phyloP scores from a whole-genome alignment of 1,140 invertebrate species.

The Bombus picipes region DNA sequence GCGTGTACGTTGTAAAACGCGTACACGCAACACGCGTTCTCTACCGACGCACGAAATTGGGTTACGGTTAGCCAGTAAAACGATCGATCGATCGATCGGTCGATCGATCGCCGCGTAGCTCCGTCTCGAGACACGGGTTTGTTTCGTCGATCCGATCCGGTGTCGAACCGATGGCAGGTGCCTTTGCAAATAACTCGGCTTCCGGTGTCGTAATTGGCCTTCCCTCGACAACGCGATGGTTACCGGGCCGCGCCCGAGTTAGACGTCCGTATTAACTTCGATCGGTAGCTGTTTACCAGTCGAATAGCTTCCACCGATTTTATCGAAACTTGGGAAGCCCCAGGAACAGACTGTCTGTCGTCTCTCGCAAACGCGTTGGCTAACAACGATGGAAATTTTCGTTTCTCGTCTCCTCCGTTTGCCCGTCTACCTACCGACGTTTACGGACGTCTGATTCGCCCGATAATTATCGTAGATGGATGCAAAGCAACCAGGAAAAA shows the following conservation, averaged over 20 bases:
- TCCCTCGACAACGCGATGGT: too few species aligned
- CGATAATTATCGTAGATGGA: not conserved
- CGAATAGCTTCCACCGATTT: not conserved
- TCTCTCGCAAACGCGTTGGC: too few species aligned
- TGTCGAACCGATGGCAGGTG: slow-evolving; percentile 33
- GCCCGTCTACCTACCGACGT: too few species aligned
- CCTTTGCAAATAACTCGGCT: slow-evolving; percentile 26
- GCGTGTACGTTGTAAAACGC: not conserved
- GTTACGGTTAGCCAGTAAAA: slow-evolving; percentile 59
- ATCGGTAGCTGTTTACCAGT: not conserved
- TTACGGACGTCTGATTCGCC: not conserved
- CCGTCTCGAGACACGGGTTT: not conserved
- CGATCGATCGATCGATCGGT: slow-evolving; percentile 52
- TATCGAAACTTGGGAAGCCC: not conserved
- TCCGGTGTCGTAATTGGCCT: slow-evolving; percentile 36
- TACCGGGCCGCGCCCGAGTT: not conserved
- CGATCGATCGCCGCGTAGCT: not conserved
- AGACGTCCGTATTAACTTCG: not conserved
- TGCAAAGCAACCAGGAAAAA: not conserved
- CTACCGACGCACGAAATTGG: slow-evolving; percentile 60
- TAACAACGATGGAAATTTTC: too few species aligned
- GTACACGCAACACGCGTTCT: not conserved
- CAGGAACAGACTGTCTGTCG: too few species aligned
- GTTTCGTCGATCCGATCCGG: slow-evolving; percentile 21
- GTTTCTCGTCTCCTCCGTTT: not conserved